A percentile compares a stretch with the other conserved stretches of the same genome.
These are phyloP conservation scores for Malaclemys terrapin DNA, from an alignment of 2,113 vertebrate species.

Conservation along the genomic window DNA sequence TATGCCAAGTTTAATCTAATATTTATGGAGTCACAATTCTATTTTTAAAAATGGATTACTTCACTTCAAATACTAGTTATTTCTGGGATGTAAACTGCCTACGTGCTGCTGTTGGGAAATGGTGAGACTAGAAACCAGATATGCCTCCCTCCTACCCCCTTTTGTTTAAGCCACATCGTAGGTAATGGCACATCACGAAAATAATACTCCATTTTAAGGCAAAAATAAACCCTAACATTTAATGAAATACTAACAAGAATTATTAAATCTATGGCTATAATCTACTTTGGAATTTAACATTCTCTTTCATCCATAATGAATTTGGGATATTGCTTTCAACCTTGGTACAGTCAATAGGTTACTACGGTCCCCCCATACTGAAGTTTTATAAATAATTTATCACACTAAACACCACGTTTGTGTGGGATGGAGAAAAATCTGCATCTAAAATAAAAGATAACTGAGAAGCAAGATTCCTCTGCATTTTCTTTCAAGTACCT, in stretches of 20 bases:
- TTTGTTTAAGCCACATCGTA: not conserved
- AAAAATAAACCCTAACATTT: not conserved
- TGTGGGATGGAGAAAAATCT: not conserved
- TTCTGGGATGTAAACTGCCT: not conserved
- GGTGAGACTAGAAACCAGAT: not conserved
- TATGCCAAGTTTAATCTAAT: not conserved
- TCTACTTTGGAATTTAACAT: not conserved
- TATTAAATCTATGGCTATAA: not conserved
- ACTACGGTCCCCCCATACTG: not conserved
- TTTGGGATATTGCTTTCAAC: not conserved
- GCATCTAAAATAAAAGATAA: not conserved
- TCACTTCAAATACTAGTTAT: not conserved
- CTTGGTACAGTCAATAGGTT: not conserved
- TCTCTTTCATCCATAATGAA: not conserved
- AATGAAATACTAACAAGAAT: not conserved
- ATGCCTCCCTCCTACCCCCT: not conserved
- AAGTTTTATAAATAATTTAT: not conserved
- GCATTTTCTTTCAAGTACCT: not conserved
- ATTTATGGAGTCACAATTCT: not conserved
- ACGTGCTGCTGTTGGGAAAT: not conserved
- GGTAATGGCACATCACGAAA: conserved; percentile 7
- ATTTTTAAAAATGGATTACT: not conserved
- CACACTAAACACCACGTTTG: not conserved
- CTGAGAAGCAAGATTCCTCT: not conserved
- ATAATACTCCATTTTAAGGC: not conserved